Evolutionary conservation across 2,888 invertebrate genomes (phyloP).

Genomic region (Hesperia comma): DNA sequence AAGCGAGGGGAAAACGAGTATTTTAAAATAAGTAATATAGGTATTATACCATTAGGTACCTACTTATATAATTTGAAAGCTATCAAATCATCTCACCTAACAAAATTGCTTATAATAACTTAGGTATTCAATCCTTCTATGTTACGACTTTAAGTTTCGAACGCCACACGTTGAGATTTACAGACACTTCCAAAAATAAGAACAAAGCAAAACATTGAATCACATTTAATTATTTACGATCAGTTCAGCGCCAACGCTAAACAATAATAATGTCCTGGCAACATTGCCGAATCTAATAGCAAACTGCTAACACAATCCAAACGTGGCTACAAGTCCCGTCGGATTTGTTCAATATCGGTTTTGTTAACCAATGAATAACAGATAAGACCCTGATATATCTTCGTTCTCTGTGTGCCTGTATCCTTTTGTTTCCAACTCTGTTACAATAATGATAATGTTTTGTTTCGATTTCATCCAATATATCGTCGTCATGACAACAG

Average conservation of each 20-base stretch:
- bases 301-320: constrained; percentile 34
- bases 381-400: constrained; percentile 25
- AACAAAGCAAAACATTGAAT: too few relatives aligned
- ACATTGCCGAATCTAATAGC: constrained; percentile 22
- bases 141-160: too few relatives aligned
- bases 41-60: too few relatives aligned
- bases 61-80: too few relatives aligned
- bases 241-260: constrained; percentile 2
- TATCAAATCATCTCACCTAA: too few relatives aligned
- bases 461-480: background rate
- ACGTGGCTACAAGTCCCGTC: constrained; percentile 32
- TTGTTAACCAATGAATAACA: constrained; percentile 32
- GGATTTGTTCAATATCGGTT: constrained; percentile 31
- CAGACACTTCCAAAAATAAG: too few relatives aligned
- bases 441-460: constrained; percentile 12
- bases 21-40: too few relatives aligned
- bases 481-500: background rate
- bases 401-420: constrained; percentile 5
- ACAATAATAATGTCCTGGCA: constrained; percentile 27
- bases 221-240: too few relatives aligned
- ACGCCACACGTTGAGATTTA: too few relatives aligned
- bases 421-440: constrained; percentile 12
- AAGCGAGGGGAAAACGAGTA: too few relatives aligned
- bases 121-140: too few relatives aligned
- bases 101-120: too few relatives aligned